A percentile compares a stretch with the other conserved stretches of the same genome.
Evolutionary conservation across 1,140 invertebrate genomes (phyloP).

Genomic region (Psix sp.): DNA sequence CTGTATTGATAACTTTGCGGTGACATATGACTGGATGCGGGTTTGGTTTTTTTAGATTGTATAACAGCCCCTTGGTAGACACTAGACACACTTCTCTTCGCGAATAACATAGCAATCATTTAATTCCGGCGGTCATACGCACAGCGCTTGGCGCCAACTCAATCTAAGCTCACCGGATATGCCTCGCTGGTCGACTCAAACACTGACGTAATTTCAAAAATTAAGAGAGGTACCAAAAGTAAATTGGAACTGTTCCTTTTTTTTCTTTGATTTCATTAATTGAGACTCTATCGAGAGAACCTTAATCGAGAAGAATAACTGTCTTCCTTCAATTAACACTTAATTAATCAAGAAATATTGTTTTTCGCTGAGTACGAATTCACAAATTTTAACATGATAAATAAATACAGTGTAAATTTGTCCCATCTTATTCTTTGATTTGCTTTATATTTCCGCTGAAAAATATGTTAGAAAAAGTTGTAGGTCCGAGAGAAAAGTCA

Average conservation of each 20-base stretch:
- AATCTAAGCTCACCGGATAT: constrained; percentile 77
- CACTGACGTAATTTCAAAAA: constrained; percentile 68
- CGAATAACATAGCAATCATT: constrained; percentile 75
- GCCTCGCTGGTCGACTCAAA: constrained; percentile 70
- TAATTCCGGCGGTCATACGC: constrained; percentile 74
- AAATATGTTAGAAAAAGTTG: too few species aligned
- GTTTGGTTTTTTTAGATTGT: constrained; percentile 41
- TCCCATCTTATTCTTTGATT: too few species aligned
- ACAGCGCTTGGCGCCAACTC: constrained; percentile 76
- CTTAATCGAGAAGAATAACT: too few species aligned
- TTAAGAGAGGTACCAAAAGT: constrained; percentile 41
- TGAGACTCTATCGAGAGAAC: constrained; percentile 24
- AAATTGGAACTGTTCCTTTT: constrained; percentile 17
- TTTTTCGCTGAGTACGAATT: too few species aligned
- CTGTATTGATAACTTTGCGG: constrained; percentile 53
- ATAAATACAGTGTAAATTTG: too few species aligned
- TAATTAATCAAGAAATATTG: too few species aligned
- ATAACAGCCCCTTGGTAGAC: constrained; percentile 8
- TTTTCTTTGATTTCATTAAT: constrained; percentile 38
- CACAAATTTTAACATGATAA: too few species aligned
- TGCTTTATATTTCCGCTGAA: too few species aligned
- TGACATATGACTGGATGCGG: constrained; percentile 64
- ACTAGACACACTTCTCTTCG: constrained; percentile 36
- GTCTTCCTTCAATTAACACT: too few species aligned
- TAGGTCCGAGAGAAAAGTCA: too few species aligned